A percentile compares a stretch with the other conserved stretches of the same genome.
These are phyloP conservation scores for Petrosia ficiformis DNA, from an alignment of 37 sponge, comb jelly and placozoan species.

Conservation along the genomic window DNA sequence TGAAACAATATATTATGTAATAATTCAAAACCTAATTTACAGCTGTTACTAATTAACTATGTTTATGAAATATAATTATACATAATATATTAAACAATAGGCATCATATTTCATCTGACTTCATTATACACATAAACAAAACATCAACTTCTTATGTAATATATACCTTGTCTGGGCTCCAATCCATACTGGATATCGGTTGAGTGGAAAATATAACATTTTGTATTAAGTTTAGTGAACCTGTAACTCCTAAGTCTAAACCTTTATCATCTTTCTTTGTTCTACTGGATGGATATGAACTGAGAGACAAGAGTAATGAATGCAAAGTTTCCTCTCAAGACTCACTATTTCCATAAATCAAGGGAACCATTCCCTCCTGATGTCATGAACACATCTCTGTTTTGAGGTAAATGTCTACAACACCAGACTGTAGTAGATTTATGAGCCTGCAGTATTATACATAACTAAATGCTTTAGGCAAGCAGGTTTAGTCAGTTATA, in stretches of 20 bases:
- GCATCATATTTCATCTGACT: too few species aligned
- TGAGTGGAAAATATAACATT: constrained; percentile 93
- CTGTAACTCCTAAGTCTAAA: constrained; percentile 77
- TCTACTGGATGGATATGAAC: constrained; percentile 85
- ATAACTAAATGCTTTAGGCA: neutral
- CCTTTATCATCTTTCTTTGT: constrained; percentile 63
- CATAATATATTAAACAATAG: too few species aligned
- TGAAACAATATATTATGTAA: neutral
- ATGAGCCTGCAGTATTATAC: constrained; percentile 50
- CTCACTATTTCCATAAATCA: constrained; percentile 99
- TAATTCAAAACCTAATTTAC: neutral
- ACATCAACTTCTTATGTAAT: neutral
- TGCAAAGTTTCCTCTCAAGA: neutral
- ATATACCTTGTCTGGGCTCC: constrained; percentile 95
- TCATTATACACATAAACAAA: neutral
- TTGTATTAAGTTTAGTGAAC: constrained; percentile 83
- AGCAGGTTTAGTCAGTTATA: too few species aligned
- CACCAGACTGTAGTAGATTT: constrained; percentile 93
- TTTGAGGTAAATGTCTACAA: constrained; percentile 93
- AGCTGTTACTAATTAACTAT: too few species aligned
- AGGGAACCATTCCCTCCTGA: constrained; percentile 87
- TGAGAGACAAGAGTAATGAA: constrained; percentile 11
- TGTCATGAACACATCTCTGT: constrained; percentile 95
- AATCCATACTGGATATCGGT: constrained; percentile 94
- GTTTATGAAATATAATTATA: too few species aligned